These are phyloP conservation scores for Heliconius charithonia DNA, from an alignment of 2,888 invertebrate genomes.

Conservation along the genomic window DNA sequence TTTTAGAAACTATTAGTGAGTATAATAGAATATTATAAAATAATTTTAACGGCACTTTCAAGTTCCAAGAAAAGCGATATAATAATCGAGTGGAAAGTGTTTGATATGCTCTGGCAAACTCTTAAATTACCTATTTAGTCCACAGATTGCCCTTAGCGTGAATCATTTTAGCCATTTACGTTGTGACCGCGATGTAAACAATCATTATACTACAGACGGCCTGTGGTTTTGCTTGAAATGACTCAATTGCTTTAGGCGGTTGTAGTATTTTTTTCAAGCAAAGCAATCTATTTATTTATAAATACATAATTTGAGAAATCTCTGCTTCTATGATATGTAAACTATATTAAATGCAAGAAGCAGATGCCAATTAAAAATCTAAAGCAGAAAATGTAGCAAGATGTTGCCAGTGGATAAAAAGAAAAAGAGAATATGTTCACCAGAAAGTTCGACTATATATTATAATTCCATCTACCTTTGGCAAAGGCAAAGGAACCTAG, in stretches of 20 bases:
- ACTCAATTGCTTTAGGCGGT: not conserved
- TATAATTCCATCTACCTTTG: too few species aligned
- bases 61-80: constrained; percentile 55
- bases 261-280: not conserved
- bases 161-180: constrained; percentile 31
- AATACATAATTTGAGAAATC: not conserved
- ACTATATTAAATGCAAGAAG: not conserved
- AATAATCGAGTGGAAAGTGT: constrained; percentile 69
- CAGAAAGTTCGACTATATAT: too few species aligned
- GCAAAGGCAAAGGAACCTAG: too few species aligned
- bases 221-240: not conserved
- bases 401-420: too few species aligned
- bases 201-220: constrained; percentile 14
- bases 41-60: constrained; percentile 42
- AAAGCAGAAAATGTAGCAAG: not conserved
- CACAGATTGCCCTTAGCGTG: constrained; percentile 63
- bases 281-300: not conserved
- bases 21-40: constrained; percentile 6
- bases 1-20: not conserved
- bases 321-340: not conserved
- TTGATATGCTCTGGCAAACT: constrained; percentile 58
- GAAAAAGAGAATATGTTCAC: too few species aligned
- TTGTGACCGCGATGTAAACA: constrained; percentile 22
- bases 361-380: fast-evolving
- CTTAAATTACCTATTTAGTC: constrained; percentile 54